A percentile compares a stretch with the other conserved stretches of the same genome.
Conservation (phyloP, 2,888 invertebrate species). For the Tipula unca region DNA sequence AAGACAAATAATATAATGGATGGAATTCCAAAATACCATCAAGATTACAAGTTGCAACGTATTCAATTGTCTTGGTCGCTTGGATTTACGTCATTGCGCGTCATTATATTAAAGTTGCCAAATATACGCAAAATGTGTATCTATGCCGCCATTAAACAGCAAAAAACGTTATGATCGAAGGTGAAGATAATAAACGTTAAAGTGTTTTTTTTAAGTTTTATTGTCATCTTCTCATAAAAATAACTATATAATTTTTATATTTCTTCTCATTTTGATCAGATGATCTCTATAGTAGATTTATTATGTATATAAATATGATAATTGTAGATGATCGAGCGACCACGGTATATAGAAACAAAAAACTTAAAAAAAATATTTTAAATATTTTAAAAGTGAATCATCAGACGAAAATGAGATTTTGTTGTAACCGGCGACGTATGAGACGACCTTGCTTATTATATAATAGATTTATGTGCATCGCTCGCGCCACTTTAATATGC, state of each 20-base stretch:
- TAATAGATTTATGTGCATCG: neutral
- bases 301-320: neutral
- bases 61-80: neutral
- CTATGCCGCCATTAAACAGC: neutral
- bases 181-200: neutral
- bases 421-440: neutral
- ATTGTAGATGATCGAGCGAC: neutral
- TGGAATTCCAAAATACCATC: neutral
- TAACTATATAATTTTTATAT: neutral
- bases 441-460: neutral
- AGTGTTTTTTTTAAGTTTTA: neutral
- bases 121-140: neutral
- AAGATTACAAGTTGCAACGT: neutral
- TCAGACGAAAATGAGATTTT: neutral
- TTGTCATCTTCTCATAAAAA: neutral
- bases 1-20: neutral
- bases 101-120: neutral
- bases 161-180: neutral
- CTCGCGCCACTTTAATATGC: neutral
- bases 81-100: neutral
- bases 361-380: neutral
- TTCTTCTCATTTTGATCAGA: neutral
- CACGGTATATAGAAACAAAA: neutral
- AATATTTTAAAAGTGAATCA: neutral
- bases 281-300: neutral